Conservation (phyloP, 1,140 invertebrate genomes). For the Megalonaias nervosa region DNA sequence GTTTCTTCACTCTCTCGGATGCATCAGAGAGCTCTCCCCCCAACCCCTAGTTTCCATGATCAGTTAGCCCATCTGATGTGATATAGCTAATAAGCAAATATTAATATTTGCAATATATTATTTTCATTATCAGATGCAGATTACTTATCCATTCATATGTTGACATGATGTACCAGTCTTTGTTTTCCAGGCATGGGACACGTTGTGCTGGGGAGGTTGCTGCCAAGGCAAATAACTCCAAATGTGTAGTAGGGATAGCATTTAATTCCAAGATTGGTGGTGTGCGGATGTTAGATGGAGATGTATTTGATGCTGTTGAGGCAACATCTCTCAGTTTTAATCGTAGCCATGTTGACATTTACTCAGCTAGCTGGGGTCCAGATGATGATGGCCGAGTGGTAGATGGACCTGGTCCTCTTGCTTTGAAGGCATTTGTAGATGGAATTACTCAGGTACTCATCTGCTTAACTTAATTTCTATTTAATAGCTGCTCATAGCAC, state of each 20-base stretch:
- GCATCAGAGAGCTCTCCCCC: no score
- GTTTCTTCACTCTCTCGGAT: no score
- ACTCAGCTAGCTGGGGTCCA: slow-evolving; percentile 97
- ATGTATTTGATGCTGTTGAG: slow-evolving; percentile 98
- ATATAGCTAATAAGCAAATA: no score
- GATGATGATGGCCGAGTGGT: slow-evolving; percentile 89
- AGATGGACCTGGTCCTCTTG: slow-evolving; percentile 88
- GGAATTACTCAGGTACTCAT: slow-evolving; percentile 79
- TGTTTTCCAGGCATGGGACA: slow-evolving; percentile 86
- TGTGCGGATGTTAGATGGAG: slow-evolving; percentile 98
- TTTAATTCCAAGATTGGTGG: slow-evolving; percentile 94
- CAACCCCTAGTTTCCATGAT: no score
- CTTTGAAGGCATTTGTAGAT: slow-evolving; percentile 81
- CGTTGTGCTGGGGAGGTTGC: slow-evolving; percentile 99
- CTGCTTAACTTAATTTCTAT: background rate
- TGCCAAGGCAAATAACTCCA: slow-evolving; percentile 95
- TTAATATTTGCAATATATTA: no score
- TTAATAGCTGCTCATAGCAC: no score
- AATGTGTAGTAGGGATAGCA: slow-evolving; percentile 97
- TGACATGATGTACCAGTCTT: background rate
- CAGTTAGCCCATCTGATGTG: no score
- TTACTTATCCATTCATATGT: no score
- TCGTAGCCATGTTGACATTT: slow-evolving; percentile 97
- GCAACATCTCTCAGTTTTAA: slow-evolving; percentile 94
- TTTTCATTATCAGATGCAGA: no score